Evolutionary conservation across 1,140 invertebrate species (phyloP).

Genomic region (Varroa destructor): DNA sequence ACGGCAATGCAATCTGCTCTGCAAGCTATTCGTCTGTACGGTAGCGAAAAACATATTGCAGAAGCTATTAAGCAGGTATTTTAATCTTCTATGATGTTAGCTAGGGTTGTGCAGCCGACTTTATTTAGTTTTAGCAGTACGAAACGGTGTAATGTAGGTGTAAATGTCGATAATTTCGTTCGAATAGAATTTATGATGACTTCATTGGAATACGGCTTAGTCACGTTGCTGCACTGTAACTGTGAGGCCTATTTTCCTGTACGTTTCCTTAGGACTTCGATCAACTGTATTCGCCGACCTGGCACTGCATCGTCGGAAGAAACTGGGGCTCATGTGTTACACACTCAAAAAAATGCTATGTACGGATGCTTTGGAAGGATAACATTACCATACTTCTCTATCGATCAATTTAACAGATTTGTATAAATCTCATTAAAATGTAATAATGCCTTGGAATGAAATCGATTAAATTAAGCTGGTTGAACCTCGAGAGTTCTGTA

Average conservation of each 20-base stretch:
- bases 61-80: constrained; percentile 36
- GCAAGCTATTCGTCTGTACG: constrained; percentile 35
- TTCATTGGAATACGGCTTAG: no score
- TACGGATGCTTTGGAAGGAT: constrained; percentile 36
- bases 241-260: no score
- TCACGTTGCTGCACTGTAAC: no score
- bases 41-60: constrained; percentile 37
- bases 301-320: constrained; percentile 37
- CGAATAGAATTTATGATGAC: no score
- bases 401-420: constrained; percentile 34
- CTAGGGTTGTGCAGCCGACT: no score
- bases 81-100: no score
- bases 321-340: constrained; percentile 38
- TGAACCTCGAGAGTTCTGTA: no score
- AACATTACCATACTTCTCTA: constrained; percentile 36
- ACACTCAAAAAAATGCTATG: constrained; percentile 36
- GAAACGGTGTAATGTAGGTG: no score
- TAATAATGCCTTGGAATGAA: not conserved
- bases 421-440: not conserved
- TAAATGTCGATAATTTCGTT: no score
- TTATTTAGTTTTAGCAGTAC: no score
- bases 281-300: constrained; percentile 36
- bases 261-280: constrained; percentile 34
- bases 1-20: constrained; percentile 35
- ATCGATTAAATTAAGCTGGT: no score